Evolutionary conservation across 2,888 invertebrate genomes (phyloP), one percentile per base, ranked within the genome.

Genomic region (Unio pictorum): DNA sequence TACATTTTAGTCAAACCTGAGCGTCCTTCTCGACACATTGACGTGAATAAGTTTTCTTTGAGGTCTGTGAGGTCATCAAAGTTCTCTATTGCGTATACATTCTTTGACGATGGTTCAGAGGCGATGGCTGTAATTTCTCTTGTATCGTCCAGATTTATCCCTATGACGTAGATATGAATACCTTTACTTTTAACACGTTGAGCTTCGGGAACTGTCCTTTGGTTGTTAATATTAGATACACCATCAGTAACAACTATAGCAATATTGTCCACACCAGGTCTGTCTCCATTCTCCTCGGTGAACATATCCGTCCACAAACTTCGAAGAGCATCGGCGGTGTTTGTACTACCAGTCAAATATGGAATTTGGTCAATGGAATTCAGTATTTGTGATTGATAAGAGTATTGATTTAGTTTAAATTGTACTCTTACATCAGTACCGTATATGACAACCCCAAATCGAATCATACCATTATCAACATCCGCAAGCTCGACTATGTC

Each of bases 141-240:
- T 17, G 79, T 76, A 54, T 79, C 45, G 11, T 45, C 76, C 64
- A 76, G 66, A 18, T 84, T 84, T 61, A 86, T 81, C 66, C 84
- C 85, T 69, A 86, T 82, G 66, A 80, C 82, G 66, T 83, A 85
- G 69, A 83, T 76, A 64, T 79, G 76, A 60, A 84, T 78, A 8
- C 79, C 81, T 11, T 66, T 68, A 59, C 70, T 71, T 73, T 76
- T 28, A 56, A 68, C 56, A 26, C 15, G 68, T 71, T 69, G 61
- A 17, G 78, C 81, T 58, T 73, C 73, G 18, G 74, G 71, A 56
- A 76, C 55, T 2, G 77, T 79, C 20, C 66, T n/a, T 17, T 66
- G 58, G 7, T 74, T 64, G 66, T 84, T 78, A 64, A 85, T 78
- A 71, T 83, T 84, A 55, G 85, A 85, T 23, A 84, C 76, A 61